Evolutionary conservation across 2,888 invertebrate species (phyloP), one percentile per base, ranked within the genome.

Genomic region (Thecocarcelia acutangulata): DNA sequence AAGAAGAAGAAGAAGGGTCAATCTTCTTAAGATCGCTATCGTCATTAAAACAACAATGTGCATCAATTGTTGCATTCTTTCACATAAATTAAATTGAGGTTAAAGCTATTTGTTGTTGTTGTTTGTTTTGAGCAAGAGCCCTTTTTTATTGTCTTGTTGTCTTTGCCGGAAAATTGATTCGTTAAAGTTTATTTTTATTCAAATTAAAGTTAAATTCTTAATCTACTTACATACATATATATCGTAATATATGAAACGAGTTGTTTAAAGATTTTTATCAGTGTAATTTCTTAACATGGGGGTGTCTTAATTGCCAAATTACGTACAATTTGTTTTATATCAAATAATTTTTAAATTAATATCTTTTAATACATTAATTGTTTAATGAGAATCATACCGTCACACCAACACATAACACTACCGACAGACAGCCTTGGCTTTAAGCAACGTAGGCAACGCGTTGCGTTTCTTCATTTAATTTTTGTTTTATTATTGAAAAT

Each of bases 221-320:
- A 9, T 33, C 3, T 28, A 28, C 28, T 6, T 28, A 28, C 28
- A 28, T 28, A 28, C 28, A n/a, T n/a, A n/a, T n/a, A n/a, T n/a
- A n/a, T n/a, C n/a, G n/a, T n/a, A n/a, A 15, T 33, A 33, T 13
- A 6, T 3, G 17, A 33, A 50, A 21, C 19, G 17, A 17, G 15
- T 12, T 46, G 17, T n/a, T 50, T 64, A 6, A 61, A 48, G 80
- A 80, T 81, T 73, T 63, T 56, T 73, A 77, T 81, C 68, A 68
- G 85, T 86, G 85, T 84, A 85, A 85, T 83, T 50, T 80, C 76
- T 77, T 77, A 72, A 83, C 8, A 33, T 66, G 84, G 79, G 84
- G 79, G 86, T 81, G 84, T 86, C 84, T 84, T 84, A 28, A 42
- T 61, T 17, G 13, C 3, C 2, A 1, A 68, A 52, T 13, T 52